phyloP scores from a whole-genome alignment of 2,888 invertebrate species.

The Papilio demoleus region DNA sequence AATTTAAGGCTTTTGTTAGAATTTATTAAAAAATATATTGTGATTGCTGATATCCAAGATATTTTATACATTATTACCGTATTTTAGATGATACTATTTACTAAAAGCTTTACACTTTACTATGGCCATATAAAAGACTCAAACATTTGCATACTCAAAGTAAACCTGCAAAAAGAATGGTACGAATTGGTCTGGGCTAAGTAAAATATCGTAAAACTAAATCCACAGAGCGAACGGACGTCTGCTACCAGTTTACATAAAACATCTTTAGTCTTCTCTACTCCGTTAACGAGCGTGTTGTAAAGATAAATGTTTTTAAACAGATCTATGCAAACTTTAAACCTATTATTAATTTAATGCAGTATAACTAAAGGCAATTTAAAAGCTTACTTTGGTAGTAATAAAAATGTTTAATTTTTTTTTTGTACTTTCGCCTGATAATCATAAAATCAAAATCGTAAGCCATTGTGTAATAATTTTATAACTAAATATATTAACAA shows the following conservation, averaged over 20 bases:
- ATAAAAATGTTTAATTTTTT: neutral
- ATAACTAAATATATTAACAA: neutral
- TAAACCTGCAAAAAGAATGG: neutral
- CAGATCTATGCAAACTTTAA: slow-evolving; percentile 11
- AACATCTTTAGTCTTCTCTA: neutral
- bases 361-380: neutral
- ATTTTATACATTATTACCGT: no score
- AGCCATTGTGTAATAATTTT: no score
- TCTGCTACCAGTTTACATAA: slow-evolving; percentile 10
- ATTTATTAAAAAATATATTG: no score
- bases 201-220: slow-evolving; percentile 24
- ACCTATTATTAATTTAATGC: neutral
- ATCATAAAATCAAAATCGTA: no score
- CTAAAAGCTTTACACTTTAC: neutral
- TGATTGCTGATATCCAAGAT: no score
- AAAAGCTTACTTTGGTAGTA: neutral
- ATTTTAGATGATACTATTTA: no score
- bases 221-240: neutral
- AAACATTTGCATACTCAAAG: neutral
- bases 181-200: neutral
- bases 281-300: slow-evolving; percentile 3
- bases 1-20: no score
- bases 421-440: no score
- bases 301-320: neutral
- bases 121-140: neutral